These are phyloP conservation scores for Characodon lateralis DNA, from an alignment of 2,797 vertebrate genomes.

Conservation along the genomic window DNA sequence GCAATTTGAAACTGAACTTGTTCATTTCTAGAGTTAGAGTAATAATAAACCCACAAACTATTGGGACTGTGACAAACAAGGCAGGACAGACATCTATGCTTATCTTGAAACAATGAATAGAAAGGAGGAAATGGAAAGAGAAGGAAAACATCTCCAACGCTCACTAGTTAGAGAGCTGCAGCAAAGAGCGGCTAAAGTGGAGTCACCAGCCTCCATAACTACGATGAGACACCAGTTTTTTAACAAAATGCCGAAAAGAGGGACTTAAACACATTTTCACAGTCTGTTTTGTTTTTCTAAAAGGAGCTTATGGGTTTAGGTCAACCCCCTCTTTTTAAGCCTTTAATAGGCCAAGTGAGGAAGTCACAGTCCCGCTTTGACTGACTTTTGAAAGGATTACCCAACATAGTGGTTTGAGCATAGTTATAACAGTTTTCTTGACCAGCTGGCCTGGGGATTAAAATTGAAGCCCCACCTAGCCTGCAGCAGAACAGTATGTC, in stretches of 20 bases:
- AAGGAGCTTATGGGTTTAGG: background rate
- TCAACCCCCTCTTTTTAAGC: background rate
- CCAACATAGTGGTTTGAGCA: background rate
- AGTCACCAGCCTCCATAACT: background rate
- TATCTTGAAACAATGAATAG: background rate
- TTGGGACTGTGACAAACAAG: too few relatives aligned
- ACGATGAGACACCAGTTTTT: background rate
- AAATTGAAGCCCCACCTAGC: background rate
- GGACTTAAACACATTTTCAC: background rate
- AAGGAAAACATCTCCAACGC: background rate
- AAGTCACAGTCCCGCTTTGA: background rate
- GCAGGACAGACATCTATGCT: too few relatives aligned
- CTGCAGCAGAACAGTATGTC: background rate
- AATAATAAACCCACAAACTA: background rate
- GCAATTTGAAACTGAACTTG: background rate
- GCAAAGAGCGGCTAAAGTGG: too few relatives aligned
- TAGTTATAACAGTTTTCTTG: background rate
- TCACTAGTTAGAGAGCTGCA: background rate
- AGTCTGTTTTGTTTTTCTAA: background rate
- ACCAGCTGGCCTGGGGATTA: background rate
- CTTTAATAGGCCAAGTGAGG: background rate
- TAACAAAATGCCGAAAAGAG: background rate
- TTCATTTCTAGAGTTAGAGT: background rate
- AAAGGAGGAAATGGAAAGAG: background rate
- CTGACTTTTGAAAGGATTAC: background rate